Percentiles rank a stretch among this genome's conserved stretches.
These are phyloP conservation scores for Cosmorhoe ocellata DNA, from an alignment of 2,888 invertebrate species.

Conservation along the genomic window DNA sequence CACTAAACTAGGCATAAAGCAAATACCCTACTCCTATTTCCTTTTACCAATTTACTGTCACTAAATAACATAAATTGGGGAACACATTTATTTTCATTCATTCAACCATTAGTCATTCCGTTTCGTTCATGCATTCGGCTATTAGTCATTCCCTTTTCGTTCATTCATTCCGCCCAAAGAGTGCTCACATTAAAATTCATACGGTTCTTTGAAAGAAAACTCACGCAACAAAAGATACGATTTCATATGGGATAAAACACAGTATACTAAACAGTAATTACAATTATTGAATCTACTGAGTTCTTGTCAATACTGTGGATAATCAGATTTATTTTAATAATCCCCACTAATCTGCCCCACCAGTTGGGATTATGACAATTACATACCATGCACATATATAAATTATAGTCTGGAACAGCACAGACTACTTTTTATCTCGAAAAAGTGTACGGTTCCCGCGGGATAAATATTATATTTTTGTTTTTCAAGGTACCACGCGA, in stretches of 20 bases:
- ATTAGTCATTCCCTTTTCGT: slow-evolving; percentile 30
- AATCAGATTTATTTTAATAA: no score
- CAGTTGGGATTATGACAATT: no score
- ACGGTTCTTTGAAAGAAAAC: slow-evolving; percentile 15
- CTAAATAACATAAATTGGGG: slow-evolving; percentile 18
- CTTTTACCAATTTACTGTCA: not conserved
- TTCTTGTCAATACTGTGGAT: no score
- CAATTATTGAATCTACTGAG: no score
- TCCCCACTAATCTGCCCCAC: no score
- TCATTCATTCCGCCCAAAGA: slow-evolving; percentile 28
- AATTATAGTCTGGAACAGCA: no score
- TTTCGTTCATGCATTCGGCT: slow-evolving; percentile 29
- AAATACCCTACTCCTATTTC: not conserved
- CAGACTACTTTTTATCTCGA: no score
- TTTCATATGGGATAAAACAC: not conserved
- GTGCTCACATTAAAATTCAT: slow-evolving; percentile 16
- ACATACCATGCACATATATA: no score
- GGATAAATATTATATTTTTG: no score
- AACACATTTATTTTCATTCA: slow-evolving; percentile 35
- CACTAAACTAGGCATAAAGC: no score
- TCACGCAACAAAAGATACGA: slow-evolving; percentile 10
- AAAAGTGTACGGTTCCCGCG: no score
- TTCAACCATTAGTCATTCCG: slow-evolving; percentile 24
- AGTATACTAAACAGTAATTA: not conserved
- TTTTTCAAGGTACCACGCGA: no score